Evolutionary conservation across 2,888 invertebrate genomes (phyloP), one percentile per base, ranked within the genome.

Genomic region (Lysandra bellargus): DNA sequence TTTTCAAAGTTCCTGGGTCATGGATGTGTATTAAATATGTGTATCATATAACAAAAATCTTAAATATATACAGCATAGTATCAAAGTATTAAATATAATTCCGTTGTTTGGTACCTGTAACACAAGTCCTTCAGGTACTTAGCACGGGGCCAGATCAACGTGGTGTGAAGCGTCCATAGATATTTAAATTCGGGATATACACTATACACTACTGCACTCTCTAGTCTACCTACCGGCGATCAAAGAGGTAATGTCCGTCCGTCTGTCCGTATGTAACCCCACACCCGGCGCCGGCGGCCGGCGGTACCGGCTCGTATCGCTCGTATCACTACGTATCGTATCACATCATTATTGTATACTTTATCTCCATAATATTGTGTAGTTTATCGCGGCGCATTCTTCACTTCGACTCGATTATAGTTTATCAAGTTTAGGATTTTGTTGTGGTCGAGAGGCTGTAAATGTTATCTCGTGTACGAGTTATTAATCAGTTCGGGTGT

Each of bases 191-290:
- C n/a, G 17, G 14, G 60, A 7, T 40, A 40, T 40, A 7, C 6
- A 6, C 40, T 40, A 6, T 5, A 40, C 40, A 37, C 37, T 40
- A 23, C 40, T 40, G 5, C 40, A 40, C 40, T 40, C 40, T 40
- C 40, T 12, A 14, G 14, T 23, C 4, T 61, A 23, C 61, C 23
- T 61, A 61, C 9, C 9, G 12, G 64, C 30, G 61, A 64, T 23
- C 7, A 4, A 33, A 37, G 69, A 14, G 69, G 69, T 37, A 69
- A 37, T 37, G 64, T 64, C 69, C 14, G 69, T 69, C 9, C 30
- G 69, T 69, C 33, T 69, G 37, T 69, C 69, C 69, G 69, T 69
- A 69, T 69, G 69, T 69, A 69, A 69, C 69, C 37, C 14, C 4
- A 69, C 33, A 69, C 69, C 9, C 64, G 7, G n/a, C 6, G 61